Evolutionary conservation across 2,888 invertebrate genomes (phyloP).

Genomic region (Pseudolycoriella hygida): DNA sequence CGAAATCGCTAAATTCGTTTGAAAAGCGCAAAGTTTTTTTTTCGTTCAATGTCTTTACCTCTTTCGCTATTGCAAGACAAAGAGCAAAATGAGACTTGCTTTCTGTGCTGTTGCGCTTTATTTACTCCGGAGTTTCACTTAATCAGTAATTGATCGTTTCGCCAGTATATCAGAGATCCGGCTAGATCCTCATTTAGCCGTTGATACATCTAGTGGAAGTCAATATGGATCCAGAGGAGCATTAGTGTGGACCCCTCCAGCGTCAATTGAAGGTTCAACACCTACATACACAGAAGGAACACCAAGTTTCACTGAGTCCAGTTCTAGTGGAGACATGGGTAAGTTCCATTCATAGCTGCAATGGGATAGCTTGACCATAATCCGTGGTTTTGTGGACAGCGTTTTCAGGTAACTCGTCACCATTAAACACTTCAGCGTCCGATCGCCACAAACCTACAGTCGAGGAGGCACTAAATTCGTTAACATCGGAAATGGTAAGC

Average conservation of each 20-base stretch:
- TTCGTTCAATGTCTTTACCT: too few relatives aligned
- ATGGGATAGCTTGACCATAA: too few relatives aligned
- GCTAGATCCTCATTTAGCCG: constrained; percentile 39
- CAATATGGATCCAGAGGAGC: constrained; percentile 34
- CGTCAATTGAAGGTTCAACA: constrained; percentile 75
- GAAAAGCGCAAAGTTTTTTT: too few relatives aligned
- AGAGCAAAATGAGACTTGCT: too few relatives aligned
- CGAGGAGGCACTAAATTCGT: constrained; percentile 58
- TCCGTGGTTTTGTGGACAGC: too few relatives aligned
- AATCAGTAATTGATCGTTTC: not conserved
- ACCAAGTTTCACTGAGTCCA: constrained; percentile 92
- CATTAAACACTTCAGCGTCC: constrained; percentile 28
- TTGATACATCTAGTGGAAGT: constrained; percentile 30
- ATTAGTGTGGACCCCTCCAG: constrained; percentile 60
- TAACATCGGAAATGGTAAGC: constrained; percentile 73
- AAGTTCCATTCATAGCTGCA: constrained; percentile 12
- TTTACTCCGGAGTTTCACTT: not conserved
- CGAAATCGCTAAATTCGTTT: too few relatives aligned
- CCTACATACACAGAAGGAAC: constrained; percentile 99
- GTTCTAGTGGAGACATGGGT: constrained; percentile 76
- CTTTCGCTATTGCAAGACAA: too few relatives aligned
- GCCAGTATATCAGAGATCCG: constrained; percentile 52
- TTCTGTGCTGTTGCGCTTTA: too few relatives aligned
- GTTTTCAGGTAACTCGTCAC: constrained; percentile 41
- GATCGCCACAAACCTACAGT: constrained; percentile 38